Evolutionary conservation across 2,888 invertebrate species (phyloP).

Genomic region (Drosophila neutralis): DNA sequence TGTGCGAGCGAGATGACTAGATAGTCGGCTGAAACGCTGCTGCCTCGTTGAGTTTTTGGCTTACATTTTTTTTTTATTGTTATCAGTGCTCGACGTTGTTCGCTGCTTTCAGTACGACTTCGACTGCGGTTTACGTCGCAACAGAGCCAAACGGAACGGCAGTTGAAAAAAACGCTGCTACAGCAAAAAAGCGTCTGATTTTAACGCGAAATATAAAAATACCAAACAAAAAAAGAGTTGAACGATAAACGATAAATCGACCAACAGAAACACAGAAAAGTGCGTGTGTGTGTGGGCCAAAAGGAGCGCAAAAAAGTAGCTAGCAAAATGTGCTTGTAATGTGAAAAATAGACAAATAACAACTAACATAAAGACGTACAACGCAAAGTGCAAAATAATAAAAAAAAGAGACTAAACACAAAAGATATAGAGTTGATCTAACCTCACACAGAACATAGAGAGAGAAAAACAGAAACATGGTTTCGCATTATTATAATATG

Average conservation of each 20-base stretch:
- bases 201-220: constrained; percentile 17
- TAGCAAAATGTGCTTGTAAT: constrained; percentile 65
- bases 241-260: constrained; percentile 34
- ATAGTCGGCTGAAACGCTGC: constrained; percentile 15
- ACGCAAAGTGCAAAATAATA: constrained; percentile 3
- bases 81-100: constrained; percentile 60
- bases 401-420: constrained; percentile 2
- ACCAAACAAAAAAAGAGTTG: constrained; percentile 15
- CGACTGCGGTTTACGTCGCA: constrained; percentile 69
- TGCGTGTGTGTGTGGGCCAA: constrained; percentile 9
- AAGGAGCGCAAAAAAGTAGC: constrained; percentile 13
- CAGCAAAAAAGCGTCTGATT: constrained; percentile 36
- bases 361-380: constrained; percentile 7
- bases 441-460: constrained; percentile 27
- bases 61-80: constrained; percentile 48
- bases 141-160: constrained; percentile 61
- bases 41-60: constrained; percentile 3
- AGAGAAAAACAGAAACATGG: constrained; percentile 86
- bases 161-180: constrained; percentile 35
- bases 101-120: constrained; percentile 70
- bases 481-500: constrained; percentile 88
- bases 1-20: constrained; percentile 55
- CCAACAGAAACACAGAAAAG: constrained; percentile 14
- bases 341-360: constrained; percentile 6
- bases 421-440: constrained; percentile 11